Percentiles rank a stretch among this genome's conserved stretches.
Conservation (phyloP, 2,888 invertebrate species). For the Thera britannica region DNA sequence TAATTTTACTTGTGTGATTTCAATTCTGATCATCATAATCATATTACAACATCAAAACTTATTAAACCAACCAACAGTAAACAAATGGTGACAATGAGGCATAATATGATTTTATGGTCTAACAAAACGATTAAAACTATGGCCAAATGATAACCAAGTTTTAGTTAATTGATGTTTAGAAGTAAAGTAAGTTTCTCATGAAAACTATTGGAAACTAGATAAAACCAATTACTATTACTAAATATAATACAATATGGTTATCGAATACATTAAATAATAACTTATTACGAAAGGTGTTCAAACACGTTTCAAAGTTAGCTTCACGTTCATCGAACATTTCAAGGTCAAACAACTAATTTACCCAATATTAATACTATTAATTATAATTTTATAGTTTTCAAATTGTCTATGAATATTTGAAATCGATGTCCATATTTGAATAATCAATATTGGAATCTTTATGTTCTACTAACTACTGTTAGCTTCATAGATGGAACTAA, state of each 20-base stretch:
- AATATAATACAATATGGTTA: background rate
- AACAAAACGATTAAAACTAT: no score
- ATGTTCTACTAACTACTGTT: no score
- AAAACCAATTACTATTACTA: background rate
- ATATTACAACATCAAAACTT: no score
- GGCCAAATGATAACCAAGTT: no score
- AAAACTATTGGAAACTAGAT: background rate
- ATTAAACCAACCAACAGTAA: no score
- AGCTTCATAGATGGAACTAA: no score
- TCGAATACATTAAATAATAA: conserved; percentile 19
- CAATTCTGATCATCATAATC: no score
- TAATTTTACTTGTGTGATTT: no score
- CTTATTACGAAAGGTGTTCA: conserved; percentile 9
- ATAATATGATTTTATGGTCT: no score
- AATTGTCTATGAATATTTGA: conserved; percentile 9
- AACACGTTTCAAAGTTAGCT: conserved; percentile 20
- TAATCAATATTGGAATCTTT: background rate
- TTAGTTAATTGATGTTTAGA: no score
- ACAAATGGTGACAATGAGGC: no score
- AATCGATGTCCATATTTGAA: conserved; percentile 5
- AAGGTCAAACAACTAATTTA: conserved; percentile 28
- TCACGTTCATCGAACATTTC: conserved; percentile 22
- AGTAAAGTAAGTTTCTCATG: background rate
- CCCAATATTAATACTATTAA: conserved; percentile 20
- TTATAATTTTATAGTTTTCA: conserved; percentile 22